Evolutionary conservation across 2,888 invertebrate genomes (phyloP), one percentile per base, ranked within the genome.

Genomic region (Drosophila emarginata): DNA sequence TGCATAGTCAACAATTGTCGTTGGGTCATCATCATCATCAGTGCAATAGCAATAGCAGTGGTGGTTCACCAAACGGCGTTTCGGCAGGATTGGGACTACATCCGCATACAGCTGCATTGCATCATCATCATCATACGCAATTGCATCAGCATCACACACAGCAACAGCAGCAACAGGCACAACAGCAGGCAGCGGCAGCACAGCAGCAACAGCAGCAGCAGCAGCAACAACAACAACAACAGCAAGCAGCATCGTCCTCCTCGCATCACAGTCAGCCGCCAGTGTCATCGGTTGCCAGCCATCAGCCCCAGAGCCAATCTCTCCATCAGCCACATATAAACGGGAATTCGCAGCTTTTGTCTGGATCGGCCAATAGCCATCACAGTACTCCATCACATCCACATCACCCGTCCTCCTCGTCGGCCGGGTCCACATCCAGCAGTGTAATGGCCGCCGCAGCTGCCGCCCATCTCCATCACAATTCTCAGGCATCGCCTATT

Each of bases 401-500:
- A 12, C 80, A 78, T 67, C 61, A 78, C 71, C 76, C 86, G 77
- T 76, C 90, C 67, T 86, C 89, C 74, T 82, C 81, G 61, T 57
- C 87, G 64, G 74, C 90, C 45, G 77, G 80, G 79, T 82, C 81
- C 62, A 57, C 87, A 64, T 74, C 90, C 36, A 78, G 80, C 80
- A 76, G 85, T 83, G 87, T 89, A 61, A 85, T 90, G 90, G 89
- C 90, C 39, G 90, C 90, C 61, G 90, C 90, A 60, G 89, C 91
- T 14, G 87, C 90, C 14, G 89, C 89, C 21, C 91, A 90, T 71
- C 76, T 91, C 67, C 91, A 91, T 76, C 91, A 90, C 80, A 91
- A 87, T 56, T 87, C 91, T 39, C 90, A 91, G 79, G 83, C 91
- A 18, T 91, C 92, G 76, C 90, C 91, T 78, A 91, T 91, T 82